Evolutionary conservation across 64 coral and sea anemone species (phyloP), one percentile per base, ranked within the genome.

Genomic region (Porites australiensis): DNA sequence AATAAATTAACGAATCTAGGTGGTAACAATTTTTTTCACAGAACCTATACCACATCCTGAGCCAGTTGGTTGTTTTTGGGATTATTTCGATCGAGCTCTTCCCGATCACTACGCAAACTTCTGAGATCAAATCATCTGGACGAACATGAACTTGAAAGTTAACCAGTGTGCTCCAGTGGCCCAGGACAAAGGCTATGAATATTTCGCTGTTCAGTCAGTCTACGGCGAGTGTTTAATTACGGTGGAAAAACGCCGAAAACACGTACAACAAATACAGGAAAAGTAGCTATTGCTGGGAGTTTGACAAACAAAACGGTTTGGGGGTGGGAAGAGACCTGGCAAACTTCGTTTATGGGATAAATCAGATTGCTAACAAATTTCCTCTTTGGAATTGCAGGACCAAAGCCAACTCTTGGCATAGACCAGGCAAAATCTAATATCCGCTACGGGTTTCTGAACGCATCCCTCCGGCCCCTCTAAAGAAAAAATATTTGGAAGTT

Each of bases 201-300:
- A 92, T 23, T 96, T 96, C 70, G 85, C 55, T 50, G 49, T 96
- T 47, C 94, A 96, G 23, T 96, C n/a, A n/a, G n/a, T 58, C 23
- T 96, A 89, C 7, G 83, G 75, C 2, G 89, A 96, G 85, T 96
- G 93, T n/a, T n/a, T n/a, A n/a, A n/a, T 20, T 90, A 51, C 50
- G 87, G 77, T 0, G 93, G 93, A 70, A 61, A 44, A 2, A 91
- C 61, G 89, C 66, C n/a, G 76, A 59, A 1, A 74, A 19, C 0
- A 83, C 11, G 9, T 94, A 89, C 46, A 23, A 72, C 11, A 74
- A 73, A n/a, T 6, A 94, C 48, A 86, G 92, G 5, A 50, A 71
- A 13, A 79, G 54, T 61, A 13, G 2, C 0, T 45, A 72, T 3
- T 93, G 92, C 44, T 82, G 79, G 79, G 4, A 13, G 12, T 82